Percentiles rank a stretch among this genome's conserved stretches.
phyloP scores from a whole-genome alignment of 2,888 invertebrate species.

The Brenthis ino region DNA sequence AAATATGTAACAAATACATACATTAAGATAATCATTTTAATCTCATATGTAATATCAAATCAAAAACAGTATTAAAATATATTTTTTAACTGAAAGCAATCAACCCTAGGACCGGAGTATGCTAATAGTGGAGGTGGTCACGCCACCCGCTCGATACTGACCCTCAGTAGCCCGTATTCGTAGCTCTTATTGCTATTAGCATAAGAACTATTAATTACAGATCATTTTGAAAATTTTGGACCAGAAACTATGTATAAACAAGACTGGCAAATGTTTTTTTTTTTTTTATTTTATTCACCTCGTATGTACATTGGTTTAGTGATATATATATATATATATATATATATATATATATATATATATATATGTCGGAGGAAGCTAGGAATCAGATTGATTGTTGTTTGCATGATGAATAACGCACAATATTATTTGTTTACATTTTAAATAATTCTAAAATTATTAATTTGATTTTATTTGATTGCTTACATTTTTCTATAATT shows the following conservation, averaged over 20 bases:
- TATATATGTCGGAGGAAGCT: too few species aligned
- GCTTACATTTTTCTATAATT: too few species aligned
- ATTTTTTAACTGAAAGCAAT: neutral
- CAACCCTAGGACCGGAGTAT: slow-evolving; percentile 35
- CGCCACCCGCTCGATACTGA: slow-evolving; percentile 38
- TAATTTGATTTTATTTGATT: too few species aligned
- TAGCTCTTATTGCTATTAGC: neutral
- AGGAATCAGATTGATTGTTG: too few species aligned
- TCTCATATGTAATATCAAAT: neutral
- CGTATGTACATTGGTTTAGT: neutral
- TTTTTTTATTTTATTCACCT: slow-evolving; percentile 11
- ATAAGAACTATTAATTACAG: slow-evolving; percentile 20
- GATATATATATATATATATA: too few species aligned
- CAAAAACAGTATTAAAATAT: slow-evolving; percentile 5
- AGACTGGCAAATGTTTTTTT: slow-evolving; percentile 1
- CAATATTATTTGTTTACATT: too few species aligned
- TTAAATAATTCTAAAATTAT: too few species aligned
- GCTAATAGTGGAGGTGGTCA: slow-evolving; percentile 35
- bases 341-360: too few species aligned
- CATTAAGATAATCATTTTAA: too few species aligned
- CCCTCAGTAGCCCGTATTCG: slow-evolving; percentile 8
- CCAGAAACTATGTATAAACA: slow-evolving; percentile 1
- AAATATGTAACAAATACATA: too few species aligned
- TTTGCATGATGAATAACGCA: too few species aligned
- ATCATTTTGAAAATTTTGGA: slow-evolving; percentile 10